A percentile compares a stretch with the other conserved stretches of the same genome.
Conservation (phyloP, 2,888 invertebrate species). For the Ctena decussata region DNA sequence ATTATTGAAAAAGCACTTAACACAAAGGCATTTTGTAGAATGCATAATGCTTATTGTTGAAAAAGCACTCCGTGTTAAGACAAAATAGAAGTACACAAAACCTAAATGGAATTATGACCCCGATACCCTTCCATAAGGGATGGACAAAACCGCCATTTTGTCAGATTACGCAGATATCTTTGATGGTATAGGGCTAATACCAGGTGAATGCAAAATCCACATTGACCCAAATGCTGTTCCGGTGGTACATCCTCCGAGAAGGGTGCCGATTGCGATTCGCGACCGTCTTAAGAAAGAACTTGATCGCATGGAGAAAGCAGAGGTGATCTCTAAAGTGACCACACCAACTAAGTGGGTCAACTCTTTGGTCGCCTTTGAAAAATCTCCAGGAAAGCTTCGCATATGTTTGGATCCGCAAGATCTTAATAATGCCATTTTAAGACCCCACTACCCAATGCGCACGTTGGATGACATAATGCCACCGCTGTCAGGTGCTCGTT, state of each 20-base stretch:
- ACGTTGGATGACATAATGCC: constrained; percentile 65
- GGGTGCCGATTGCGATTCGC: constrained; percentile 51
- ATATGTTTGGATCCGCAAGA: constrained; percentile 65
- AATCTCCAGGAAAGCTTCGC: constrained; percentile 21
- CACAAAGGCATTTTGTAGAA: too few relatives aligned
- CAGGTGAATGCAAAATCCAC: constrained; percentile 30
- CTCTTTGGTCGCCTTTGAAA: constrained; percentile 58
- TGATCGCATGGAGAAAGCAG: constrained; percentile 45
- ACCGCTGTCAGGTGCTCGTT: constrained; percentile 19
- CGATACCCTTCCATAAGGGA: too few relatives aligned
- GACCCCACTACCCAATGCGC: constrained; percentile 57
- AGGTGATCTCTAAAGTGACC: constrained; percentile 48
- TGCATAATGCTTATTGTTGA: too few relatives aligned
- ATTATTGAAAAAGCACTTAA: too few relatives aligned
- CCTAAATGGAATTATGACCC: too few relatives aligned
- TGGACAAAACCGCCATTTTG: constrained; percentile 12
- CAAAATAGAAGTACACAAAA: too few relatives aligned
- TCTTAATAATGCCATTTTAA: constrained; percentile 55
- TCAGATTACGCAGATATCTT: constrained; percentile 34
- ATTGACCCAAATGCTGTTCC: constrained; percentile 44
- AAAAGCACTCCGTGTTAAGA: too few relatives aligned
- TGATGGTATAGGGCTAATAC: constrained; percentile 50
- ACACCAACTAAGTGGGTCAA: constrained; percentile 68
- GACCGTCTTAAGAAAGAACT: constrained; percentile 57
- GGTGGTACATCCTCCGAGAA: constrained; percentile 54